A percentile compares a stretch with the other conserved stretches of the same genome.
phyloP scores from a whole-genome alignment of 2,113 vertebrate species.

The Pycnonotus jocosus region DNA sequence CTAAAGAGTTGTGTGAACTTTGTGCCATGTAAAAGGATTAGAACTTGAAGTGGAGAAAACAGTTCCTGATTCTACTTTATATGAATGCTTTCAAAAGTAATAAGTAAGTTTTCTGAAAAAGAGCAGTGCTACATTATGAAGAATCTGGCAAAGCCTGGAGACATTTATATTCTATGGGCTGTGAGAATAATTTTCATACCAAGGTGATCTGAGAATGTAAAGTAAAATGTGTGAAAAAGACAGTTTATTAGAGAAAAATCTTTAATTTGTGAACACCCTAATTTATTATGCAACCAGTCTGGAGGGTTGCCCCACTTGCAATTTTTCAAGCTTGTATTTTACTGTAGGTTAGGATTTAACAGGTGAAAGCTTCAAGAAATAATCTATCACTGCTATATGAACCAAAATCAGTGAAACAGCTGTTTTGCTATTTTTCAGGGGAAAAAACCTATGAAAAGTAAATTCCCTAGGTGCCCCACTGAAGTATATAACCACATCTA shows the following conservation, averaged over 20 bases:
- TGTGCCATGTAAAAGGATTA: neutral
- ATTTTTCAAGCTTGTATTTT: neutral
- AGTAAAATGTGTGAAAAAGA: neutral
- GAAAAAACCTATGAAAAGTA: neutral
- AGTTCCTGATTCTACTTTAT: neutral
- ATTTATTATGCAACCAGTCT: neutral
- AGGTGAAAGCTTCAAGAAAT: neutral
- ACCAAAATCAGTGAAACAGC: neutral
- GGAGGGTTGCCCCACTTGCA: neutral
- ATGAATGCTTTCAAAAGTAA: neutral
- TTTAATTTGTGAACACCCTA: neutral
- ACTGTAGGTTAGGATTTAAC: neutral
- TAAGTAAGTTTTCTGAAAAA: neutral
- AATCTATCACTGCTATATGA: neutral
- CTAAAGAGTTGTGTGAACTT: neutral
- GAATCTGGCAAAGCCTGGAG: neutral
- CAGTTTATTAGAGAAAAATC: neutral
- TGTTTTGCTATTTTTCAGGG: neutral
- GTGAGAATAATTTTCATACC: neutral
- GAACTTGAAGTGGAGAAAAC: neutral
- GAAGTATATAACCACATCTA: neutral
- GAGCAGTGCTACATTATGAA: neutral
- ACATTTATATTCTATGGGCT: neutral
- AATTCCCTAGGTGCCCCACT: neutral
- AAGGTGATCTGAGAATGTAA: neutral